Evolutionary conservation across 2,797 vertebrate species (phyloP).

Genomic region (Peromyscus melanophrys): DNA sequence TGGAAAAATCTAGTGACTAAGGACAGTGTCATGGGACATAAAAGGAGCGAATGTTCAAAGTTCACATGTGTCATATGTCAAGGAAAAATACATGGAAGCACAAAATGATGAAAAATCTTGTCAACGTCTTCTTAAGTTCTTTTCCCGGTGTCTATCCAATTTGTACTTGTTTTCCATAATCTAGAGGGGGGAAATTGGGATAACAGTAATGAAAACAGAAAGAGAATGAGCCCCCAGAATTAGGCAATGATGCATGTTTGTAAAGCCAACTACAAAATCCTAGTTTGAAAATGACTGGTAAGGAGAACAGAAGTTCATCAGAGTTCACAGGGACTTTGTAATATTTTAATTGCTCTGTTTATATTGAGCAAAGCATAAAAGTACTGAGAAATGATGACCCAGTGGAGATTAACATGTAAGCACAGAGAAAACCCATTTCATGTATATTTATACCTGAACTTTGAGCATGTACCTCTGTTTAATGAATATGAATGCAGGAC

Average conservation of each 20-base stretch:
- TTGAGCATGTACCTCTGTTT: constrained; percentile 85
- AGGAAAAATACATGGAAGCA: not conserved
- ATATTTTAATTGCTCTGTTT: constrained; percentile 81
- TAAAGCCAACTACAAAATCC: constrained; percentile 68
- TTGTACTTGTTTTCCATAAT: not conserved
- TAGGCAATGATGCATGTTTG: constrained; percentile 48
- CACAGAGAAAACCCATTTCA: constrained; percentile 87
- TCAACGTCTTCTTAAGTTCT: not conserved
- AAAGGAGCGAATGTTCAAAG: not conserved
- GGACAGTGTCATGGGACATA: not conserved
- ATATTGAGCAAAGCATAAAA: constrained; percentile 79
- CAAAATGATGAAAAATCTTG: constrained; percentile 1
- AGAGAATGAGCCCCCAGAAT: constrained; percentile 59
- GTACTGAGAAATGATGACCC: constrained; percentile 82
- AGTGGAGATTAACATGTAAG: constrained; percentile 83
- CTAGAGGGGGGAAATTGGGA: not conserved
- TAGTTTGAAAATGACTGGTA: constrained; percentile 77
- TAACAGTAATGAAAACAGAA: constrained; percentile 58
- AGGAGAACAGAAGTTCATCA: constrained; percentile 84
- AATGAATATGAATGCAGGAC: constrained; percentile 89
- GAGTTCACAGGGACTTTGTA: constrained; percentile 76
- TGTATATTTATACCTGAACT: constrained; percentile 92
- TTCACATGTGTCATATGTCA: not conserved
- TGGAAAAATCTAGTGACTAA: not conserved
- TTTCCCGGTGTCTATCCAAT: constrained; percentile 11